phyloP scores from a whole-genome alignment of 2,113 vertebrate genomes.

The Pandion haliaetus region DNA sequence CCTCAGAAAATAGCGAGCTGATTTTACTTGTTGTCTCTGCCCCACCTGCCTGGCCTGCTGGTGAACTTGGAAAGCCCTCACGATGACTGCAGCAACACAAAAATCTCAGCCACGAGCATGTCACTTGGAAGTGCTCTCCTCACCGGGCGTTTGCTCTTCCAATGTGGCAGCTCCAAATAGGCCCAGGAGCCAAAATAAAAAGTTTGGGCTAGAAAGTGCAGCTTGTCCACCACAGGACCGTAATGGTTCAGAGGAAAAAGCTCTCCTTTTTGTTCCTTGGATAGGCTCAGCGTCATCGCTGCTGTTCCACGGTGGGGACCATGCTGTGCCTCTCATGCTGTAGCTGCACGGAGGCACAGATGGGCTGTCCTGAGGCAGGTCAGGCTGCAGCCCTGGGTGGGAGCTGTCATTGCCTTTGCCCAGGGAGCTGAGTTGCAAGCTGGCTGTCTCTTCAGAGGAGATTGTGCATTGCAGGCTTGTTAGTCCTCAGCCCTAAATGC shows the following conservation, averaged over 20 bases:
- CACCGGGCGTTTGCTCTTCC: fast-evolving
- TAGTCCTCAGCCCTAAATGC: background rate
- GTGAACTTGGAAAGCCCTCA: background rate
- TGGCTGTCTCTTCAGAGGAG: background rate
- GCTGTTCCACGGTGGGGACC: fast-evolving
- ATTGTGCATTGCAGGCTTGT: background rate
- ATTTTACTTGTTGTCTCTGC: background rate
- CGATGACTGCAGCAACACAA: background rate
- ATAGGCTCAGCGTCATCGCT: fast-evolving
- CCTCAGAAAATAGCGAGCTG: background rate
- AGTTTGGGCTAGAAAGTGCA: background rate
- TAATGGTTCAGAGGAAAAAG: background rate
- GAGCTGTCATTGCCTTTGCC: background rate
- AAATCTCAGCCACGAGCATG: fast-evolving
- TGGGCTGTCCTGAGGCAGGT: background rate
- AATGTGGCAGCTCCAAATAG: background rate
- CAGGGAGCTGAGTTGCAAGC: background rate
- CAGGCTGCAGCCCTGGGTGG: background rate
- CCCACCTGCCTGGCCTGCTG: background rate
- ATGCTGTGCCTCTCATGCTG: background rate
- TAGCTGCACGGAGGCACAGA: fast-evolving
- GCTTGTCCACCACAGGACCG: fast-evolving
- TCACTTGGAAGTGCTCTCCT: background rate
- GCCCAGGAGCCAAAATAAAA: background rate
- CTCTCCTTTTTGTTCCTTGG: background rate